Base-by-base conservation (phyloP, 2,113 vertebrate species). In the Loxodonta africana region DNA sequence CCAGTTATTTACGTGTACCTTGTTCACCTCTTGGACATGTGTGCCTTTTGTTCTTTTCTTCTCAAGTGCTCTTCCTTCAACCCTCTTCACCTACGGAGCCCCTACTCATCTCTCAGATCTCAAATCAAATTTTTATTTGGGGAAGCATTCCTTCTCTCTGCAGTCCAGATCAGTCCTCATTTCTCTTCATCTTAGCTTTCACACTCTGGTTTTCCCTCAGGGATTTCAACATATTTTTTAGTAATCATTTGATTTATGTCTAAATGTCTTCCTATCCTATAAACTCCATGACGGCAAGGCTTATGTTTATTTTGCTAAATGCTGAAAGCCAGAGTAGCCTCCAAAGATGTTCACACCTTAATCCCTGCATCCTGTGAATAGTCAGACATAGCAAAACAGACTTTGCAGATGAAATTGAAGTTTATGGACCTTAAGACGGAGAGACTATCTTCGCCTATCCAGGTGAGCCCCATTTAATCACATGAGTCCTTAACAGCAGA, bases 271-370 rank as follows among this genome's bases (percentile, higher is more conserved):
- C 44, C 41, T 83, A 37, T 17, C 92, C 33, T 83, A 2, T 60
- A 78, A 87, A 83, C 26, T 73, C 57, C 18, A 41, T 26, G 48
- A 90, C 87, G 17, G 26, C 21, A 83, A 69, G n/a, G 20, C 28
- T 69, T 74, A 0, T 93, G 33, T 90, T 92, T 53, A 1, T 90
- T 90, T 80, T 94, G 33, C n/a, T 94, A n/a, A 83, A 90, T 83
- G 20, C 23, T 80, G 25, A 90, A 37, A 73, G 63, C n/a, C 21
- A 78, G 21, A 90, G 73, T 46, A 33, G 1, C 6, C 48, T 88
- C 92, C 62, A 44, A 90, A 93, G 57, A 91, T 80, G 15, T 17
- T 11, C 17, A n/a, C 10, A 1, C 11, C 15, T 81, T 91, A 78
- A 77, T 78, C 8, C 0, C 0, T 90, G 63, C 33, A 62, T 53